Evolutionary conservation across 2,113 vertebrate genomes (phyloP), one percentile per base, ranked within the genome.

Genomic region (Oncorhynchus gorbuscha): DNA sequence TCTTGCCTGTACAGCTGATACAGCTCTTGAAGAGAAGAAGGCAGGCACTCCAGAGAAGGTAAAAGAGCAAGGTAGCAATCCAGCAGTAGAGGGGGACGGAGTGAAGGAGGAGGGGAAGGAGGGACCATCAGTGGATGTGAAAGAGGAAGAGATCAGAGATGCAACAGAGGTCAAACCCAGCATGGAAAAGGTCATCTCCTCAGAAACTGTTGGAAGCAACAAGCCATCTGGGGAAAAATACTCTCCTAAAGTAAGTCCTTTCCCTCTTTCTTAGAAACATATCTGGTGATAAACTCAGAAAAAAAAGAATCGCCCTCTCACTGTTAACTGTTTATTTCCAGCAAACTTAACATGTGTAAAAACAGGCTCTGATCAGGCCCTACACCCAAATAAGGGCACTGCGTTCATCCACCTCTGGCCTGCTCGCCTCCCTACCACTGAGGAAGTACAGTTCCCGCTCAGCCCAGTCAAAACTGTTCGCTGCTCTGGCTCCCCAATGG

Each of bases 191-290:
- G 84, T 87, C 66, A 92, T 83, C 39, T 45, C 39, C 69, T 67
- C 82, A 69, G 94, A 94, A 84, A 84, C 76, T 0, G 39, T 86
- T 59, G 77, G 87, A 70, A 90, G 95, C 81, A 94, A 76, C 92
- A 96, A 93, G 80, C 91, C 93, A 75, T 85, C 87, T 58, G 95
- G 97, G 86, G 98, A 99, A 87, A 98, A 96, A 91, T 99, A 99
- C 90, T 96, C 96, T 77, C 97, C 98, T 8, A 99, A 99, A 93
- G 97, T 97, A 89, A 94, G 95, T 30, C 45, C 26, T 3, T n/a
- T n/a, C 6, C 22, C 51, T 18, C 16, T 51, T 51, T 51, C 49
- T 51, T 51, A 13, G 49, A 35, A 35, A 35, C 35, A 35, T 2
- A 35, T 35, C 35, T 35, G 6, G 6, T 1, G 35, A 35, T 35